phyloP scores from a whole-genome alignment of 2,797 vertebrate species.

The Ataeniobius toweri region DNA sequence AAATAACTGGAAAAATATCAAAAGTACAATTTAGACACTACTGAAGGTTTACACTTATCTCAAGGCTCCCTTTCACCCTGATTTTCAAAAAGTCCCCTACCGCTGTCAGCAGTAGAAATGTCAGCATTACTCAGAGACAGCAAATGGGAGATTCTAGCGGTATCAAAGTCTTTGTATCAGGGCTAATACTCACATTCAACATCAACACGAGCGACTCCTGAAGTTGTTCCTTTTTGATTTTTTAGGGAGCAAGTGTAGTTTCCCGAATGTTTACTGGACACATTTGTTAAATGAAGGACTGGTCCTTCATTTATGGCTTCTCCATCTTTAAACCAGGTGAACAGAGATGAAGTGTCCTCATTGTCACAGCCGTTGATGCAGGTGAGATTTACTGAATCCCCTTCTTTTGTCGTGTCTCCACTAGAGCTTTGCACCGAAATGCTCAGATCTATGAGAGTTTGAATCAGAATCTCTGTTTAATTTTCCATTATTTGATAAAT shows the following conservation, averaged over 20 bases:
- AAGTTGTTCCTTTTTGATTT: background rate
- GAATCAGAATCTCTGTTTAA: background rate
- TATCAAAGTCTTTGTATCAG: background rate
- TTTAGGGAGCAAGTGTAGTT: conserved; percentile 55
- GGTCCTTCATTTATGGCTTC: conserved; percentile 16
- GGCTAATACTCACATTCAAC: conserved; percentile 55
- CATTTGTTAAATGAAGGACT: conserved; percentile 23
- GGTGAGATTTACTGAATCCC: conserved; percentile 43
- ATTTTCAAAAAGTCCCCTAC: background rate
- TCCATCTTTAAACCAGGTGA: conserved; percentile 54
- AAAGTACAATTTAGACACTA: too few relatives aligned
- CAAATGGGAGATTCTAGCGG: background rate
- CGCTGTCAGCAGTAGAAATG: background rate
- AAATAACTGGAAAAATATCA: background rate
- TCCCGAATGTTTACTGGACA: conserved; percentile 43
- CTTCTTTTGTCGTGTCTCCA: conserved; percentile 24
- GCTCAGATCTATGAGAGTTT: conserved; percentile 21
- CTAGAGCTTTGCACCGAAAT: background rate
- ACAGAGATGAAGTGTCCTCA: background rate
- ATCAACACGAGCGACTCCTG: conserved; percentile 18
- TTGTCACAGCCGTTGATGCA: conserved; percentile 33
- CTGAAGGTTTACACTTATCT: background rate
- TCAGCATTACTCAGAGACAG: background rate
- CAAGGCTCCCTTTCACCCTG: background rate
- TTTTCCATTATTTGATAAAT: background rate